Base-by-base conservation (phyloP, 2,797 vertebrate species). In the Muraenolepis orangiensis region DNA sequence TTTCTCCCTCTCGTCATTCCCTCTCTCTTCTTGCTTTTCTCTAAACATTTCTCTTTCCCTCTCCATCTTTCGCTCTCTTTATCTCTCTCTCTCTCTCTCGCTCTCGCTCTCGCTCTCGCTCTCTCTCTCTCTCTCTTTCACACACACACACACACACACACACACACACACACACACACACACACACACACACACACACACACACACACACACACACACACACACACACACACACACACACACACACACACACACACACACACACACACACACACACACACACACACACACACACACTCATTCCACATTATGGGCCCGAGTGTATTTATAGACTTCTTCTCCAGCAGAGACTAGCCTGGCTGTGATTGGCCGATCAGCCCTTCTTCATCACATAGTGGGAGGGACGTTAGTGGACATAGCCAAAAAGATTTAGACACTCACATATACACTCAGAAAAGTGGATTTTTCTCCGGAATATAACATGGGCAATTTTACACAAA, bases 291-390 rank as follows among this genome's bases (percentile, higher is more conserved):
- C 38, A 42, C 34, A 71, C 69, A 42, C 36, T 64, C 57, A 64
- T 64, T 64, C 57, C 57, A 67, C 66, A 30, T 31, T 31, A 67
- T 67, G 71, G 71, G 82, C 78, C 80, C 77, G 74, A 13, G 82
- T 76, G 80, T 90, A 90, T 92, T 91, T 90, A 89, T 87, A 89
- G 66, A 67, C 66, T 18, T 67, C 30, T 29, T 67, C 30, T 85
- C 81, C 84, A 75, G 87, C 78, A 23, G 86, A 18, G 69, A 79
- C 68, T 10, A 0, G 75, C 72, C 81, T 75, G 0, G 6, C 81
- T 64, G 78, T 13, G 76, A 87, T 83, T 87, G 87, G 86, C 69
- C 36, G 72, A 71, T 64, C 28, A 1, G 78, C 57, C 23, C 57
- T 23, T 26, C 57, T n/a, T 26, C 57, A 26, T n/a, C n/a, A 64